Evolutionary conservation across 2,113 vertebrate species (phyloP), one percentile per base, ranked within the genome.

Genomic region (Xiphorhynchus elegans): DNA sequence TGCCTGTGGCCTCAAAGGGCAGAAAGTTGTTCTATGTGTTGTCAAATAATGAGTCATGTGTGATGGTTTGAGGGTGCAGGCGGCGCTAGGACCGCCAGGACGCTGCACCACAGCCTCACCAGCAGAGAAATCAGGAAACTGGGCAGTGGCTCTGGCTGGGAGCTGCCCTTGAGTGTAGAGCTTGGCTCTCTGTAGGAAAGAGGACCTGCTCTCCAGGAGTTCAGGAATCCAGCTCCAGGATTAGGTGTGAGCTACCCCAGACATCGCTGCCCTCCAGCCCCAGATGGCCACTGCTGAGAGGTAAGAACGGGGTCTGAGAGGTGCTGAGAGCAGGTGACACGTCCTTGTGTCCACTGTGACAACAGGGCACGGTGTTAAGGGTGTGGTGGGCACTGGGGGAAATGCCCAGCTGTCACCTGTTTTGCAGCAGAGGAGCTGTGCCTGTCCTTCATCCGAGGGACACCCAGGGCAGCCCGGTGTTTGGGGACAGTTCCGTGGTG

Each of bases 91-190:
- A 80, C 93, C 73, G 62, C 78, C 6, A 56, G 11, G 50, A 17
- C 3, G 1, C 75, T 40, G 76, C 82, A 11, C 50, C 42, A 21
- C 87, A 46, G 77, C 84, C 40, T 59, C 18, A 11, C 9, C 70
- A 64, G 79, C 59, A 56, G 26, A 56, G 63, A 92, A 90, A 93
- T 72, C 64, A 96, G 96, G 96, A 97, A 97, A 92, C 20, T 84
- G 59, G 37, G 44, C 59, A 28, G 85, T 11, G 4, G 31, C 44
- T 81, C 63, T 64, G 66, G 40, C 44, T 47, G 68, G 19, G 70
- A 79, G 18, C 29, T 42, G 39, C 64, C 66, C 79, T 40, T 37
- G 64, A 63, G 37, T 12, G 5, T 1, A 39, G 55, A 53, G 39
- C 62, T 62, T 21, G 26, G 44, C 47, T 56, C 76, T 88, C 47